phyloP scores from a whole-genome alignment of 92 coral and sea anemone genomes.

The Virgularia gustaviana region DNA sequence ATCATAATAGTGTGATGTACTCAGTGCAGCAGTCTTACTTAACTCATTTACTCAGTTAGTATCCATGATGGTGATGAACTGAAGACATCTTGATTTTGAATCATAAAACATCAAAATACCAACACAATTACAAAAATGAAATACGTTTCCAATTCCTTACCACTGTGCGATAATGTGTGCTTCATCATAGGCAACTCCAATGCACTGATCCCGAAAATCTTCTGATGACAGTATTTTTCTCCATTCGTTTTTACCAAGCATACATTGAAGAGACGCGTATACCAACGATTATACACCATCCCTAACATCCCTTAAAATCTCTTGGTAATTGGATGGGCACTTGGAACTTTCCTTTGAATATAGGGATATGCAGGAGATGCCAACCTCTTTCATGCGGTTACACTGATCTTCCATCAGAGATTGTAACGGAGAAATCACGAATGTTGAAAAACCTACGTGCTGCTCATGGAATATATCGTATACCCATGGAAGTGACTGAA shows the following conservation, averaged over 20 bases:
- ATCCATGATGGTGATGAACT: no score
- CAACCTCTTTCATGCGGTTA: not conserved
- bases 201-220: not conserved
- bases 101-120: not conserved
- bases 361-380: not conserved
- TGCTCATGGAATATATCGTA: not conserved
- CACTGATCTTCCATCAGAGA: not conserved
- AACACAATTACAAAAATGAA: not conserved
- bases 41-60: no score
- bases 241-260: not conserved
- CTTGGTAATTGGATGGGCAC: not conserved
- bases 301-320: not conserved
- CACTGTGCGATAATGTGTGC: no score
- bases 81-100: not conserved
- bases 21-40: no score
- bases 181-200: no score
- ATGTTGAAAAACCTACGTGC: not conserved
- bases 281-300: no score
- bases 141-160: not conserved
- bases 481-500: no score
- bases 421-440: not conserved
- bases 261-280: not conserved
- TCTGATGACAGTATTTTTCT: not conserved
- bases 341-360: not conserved
- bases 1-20: no score